Evolutionary conservation across 2,888 invertebrate genomes (phyloP).

Genomic region (Homarus gammarus): DNA sequence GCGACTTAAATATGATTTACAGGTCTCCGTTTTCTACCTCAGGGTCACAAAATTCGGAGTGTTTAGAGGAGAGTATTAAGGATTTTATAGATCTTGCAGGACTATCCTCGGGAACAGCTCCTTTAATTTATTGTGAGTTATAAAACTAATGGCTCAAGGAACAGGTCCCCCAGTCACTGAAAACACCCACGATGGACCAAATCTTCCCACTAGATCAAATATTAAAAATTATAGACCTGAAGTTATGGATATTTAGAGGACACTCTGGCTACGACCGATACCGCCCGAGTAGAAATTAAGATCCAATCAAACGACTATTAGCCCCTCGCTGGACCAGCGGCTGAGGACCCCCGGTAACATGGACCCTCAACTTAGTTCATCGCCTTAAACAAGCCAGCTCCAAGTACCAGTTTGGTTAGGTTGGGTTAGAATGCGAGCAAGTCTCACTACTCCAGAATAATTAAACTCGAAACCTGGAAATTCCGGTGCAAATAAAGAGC

Average conservation of each 20-base stretch:
- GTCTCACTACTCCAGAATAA: background rate
- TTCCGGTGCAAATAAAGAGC: background rate
- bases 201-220: constrained; percentile 44
- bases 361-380: no score
- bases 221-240: constrained; percentile 23
- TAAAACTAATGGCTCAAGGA: constrained; percentile 34
- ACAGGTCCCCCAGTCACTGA: constrained; percentile 23
- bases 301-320: constrained; percentile 62
- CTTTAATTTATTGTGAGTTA: constrained; percentile 15
- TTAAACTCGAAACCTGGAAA: no score
- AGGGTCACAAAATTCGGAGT: background rate
- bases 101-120: background rate
- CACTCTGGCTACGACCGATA: constrained; percentile 37
- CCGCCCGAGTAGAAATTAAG: constrained; percentile 41
- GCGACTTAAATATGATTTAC: constrained; percentile 16
- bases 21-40: background rate
- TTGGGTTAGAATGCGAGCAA: background rate
- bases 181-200: constrained; percentile 32
- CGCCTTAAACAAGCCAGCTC: background rate
- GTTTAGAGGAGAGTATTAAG: background rate
- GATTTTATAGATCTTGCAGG: background rate
- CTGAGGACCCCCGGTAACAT: constrained; percentile 26
- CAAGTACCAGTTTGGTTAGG: background rate
- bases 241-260: constrained; percentile 61
- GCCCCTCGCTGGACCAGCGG: constrained; percentile 29